Conservation (phyloP, 1,140 invertebrate species). For the Calliphora vicina region DNA sequence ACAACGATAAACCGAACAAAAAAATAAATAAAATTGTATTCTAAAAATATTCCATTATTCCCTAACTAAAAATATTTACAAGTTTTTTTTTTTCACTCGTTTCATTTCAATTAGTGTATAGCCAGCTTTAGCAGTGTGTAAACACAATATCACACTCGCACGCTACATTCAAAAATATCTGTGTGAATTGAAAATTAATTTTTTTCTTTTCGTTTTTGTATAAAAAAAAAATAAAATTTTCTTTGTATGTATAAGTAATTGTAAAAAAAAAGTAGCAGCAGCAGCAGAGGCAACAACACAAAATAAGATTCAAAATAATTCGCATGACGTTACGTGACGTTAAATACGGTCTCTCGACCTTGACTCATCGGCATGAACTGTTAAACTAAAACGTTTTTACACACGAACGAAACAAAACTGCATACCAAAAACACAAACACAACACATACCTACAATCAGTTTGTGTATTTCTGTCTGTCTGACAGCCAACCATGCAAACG, state of each 20-base stretch:
- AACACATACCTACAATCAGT: not conserved
- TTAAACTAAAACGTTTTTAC: slow-evolving; percentile 49
- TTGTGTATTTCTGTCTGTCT: not conserved
- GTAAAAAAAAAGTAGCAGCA: too few species aligned
- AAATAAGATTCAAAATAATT: slow-evolving; percentile 20
- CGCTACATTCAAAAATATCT: not conserved
- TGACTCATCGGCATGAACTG: slow-evolving; percentile 63
- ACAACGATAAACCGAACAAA: not conserved
- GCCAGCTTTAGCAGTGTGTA: too few species aligned
- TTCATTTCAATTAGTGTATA: not conserved
- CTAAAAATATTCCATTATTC: slow-evolving; percentile 35
- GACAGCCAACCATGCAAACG: not conserved
- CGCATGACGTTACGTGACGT: slow-evolving; percentile 54
- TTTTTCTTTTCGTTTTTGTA: slow-evolving; percentile 27
- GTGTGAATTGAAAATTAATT: slow-evolving; percentile 61
- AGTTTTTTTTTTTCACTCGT: not conserved
- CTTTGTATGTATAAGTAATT: not conserved
- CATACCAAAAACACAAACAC: slow-evolving; percentile 26
- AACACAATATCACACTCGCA: too few species aligned
- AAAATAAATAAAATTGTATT: not conserved
- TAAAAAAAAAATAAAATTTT: not conserved
- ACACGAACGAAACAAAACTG: slow-evolving; percentile 21
- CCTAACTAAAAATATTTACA: slow-evolving; percentile 30
- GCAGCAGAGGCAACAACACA: not conserved
- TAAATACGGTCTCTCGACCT: slow-evolving; percentile 58